phyloP scores from a whole-genome alignment of 2,797 vertebrate species.

The Craterocephalus amniculus region DNA sequence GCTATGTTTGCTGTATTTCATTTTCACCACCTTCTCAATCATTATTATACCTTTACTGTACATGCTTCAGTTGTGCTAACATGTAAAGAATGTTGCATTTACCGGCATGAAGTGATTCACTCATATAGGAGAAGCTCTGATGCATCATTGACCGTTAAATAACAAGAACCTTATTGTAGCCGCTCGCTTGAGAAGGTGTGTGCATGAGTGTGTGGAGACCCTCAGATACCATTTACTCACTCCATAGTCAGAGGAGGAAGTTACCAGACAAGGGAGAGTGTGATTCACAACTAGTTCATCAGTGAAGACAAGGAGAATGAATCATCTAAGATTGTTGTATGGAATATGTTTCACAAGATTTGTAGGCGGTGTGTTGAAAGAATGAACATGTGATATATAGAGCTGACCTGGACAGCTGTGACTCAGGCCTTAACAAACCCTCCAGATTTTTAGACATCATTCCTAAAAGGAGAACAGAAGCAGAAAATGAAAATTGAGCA shows the following conservation, averaged over 20 bases:
- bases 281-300: constrained; percentile 45
- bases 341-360: constrained; percentile 51
- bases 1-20: constrained; percentile 51
- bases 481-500: constrained; percentile 46
- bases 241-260: constrained; percentile 49
- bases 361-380: constrained; percentile 60
- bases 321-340: constrained; percentile 34
- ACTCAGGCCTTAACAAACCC: constrained; percentile 60
- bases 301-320: constrained; percentile 35
- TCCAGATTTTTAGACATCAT: constrained; percentile 55
- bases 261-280: constrained; percentile 34
- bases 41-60: constrained; percentile 29
- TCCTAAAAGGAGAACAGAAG: constrained; percentile 18
- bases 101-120: constrained; percentile 39
- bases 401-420: constrained; percentile 35
- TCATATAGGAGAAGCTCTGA: constrained; percentile 20
- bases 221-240: constrained; percentile 15
- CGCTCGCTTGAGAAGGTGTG: constrained; percentile 34
- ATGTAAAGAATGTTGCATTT: constrained; percentile 38
- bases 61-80: constrained; percentile 37
- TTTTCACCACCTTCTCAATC: constrained; percentile 25
- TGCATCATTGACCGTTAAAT: constrained; percentile 42
- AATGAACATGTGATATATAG: constrained; percentile 23
- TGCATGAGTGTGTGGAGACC: constrained; percentile 18
- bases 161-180: constrained; percentile 48